Evolutionary conservation across 2,888 invertebrate genomes (phyloP), one percentile per base, ranked within the genome.

Genomic region (Resseliella maxima): DNA sequence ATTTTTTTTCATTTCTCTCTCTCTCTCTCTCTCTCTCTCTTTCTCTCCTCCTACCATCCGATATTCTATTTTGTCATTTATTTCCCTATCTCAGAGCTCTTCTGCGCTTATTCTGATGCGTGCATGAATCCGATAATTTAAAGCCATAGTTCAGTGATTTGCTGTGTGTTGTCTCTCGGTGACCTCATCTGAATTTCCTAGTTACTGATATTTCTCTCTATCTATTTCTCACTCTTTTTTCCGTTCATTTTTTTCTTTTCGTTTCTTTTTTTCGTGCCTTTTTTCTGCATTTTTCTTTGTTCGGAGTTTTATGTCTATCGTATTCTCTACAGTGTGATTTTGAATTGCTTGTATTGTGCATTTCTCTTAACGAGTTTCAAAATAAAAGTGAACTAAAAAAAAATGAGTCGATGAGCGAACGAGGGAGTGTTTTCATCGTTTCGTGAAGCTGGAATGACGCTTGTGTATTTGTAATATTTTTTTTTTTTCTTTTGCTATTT

Each of bases 251-350:
- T 6, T 21, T 10, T 5, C 59, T 12, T 27, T 12, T 59, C 24
- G 1, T 59, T 59, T 12, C 24, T 12, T 41, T 41, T 41, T 12
- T 8, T 12, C 41, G 12, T 12, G 5, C 12, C 41, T 41, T 41
- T 41, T 41, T 41, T 12, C 12, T 12, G 41, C n/a, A n/a, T n/a
- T n/a, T n/a, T n/a, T n/a, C n/a, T n/a, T n/a, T n/a, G n/a, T n/a
- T n/a, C n/a, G n/a, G n/a, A 50, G 21, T 50, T 21, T 18, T 18
- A 50, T 50, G 50, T 15, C 21, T n/a, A n/a, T n/a, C n/a, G 41
- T 59, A 59, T 59, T 59, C 24, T 59, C 59, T 59, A n/a, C n/a
- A 3, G 59, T 59, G 3, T 59, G 59, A 59, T 59, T 27, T 59
- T 24, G 27, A 59, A 59, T 27, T 24, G 59, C 1, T 59, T 50